Evolutionary conservation across 2,113 vertebrate species (phyloP).

Genomic region (Ursus arctos): DNA sequence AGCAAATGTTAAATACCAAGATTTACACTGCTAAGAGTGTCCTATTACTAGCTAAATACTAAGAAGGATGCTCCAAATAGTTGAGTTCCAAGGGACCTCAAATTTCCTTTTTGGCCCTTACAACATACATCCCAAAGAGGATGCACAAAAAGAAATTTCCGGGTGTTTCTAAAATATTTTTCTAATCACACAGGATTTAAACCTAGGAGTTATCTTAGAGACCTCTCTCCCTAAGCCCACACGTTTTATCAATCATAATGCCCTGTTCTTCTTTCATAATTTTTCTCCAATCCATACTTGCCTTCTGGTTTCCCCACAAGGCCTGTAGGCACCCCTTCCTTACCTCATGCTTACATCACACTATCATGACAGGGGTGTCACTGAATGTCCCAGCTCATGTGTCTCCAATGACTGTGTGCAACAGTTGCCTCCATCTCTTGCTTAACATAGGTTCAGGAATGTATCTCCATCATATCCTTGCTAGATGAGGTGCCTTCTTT

Average conservation of each 20-base stretch:
- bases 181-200: background rate
- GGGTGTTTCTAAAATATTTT: constrained; percentile 22
- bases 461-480: background rate
- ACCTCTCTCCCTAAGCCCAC: background rate
- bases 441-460: background rate
- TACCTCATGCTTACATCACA: background rate
- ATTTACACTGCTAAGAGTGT: background rate
- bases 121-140: background rate
- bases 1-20: background rate
- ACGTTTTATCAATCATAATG: too few relatives aligned
- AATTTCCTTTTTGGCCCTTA: background rate
- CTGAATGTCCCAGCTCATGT: background rate
- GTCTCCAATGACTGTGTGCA: background rate
- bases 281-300: background rate
- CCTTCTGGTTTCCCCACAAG: background rate
- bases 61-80: background rate
- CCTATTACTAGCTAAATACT: background rate
- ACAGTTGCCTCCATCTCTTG: background rate
- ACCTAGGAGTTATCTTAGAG: background rate
- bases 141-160: background rate
- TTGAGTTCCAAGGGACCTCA: background rate
- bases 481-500: background rate
- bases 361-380: background rate
- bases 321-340: background rate
- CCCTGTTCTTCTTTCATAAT: background rate